Evolutionary conservation across 1,140 invertebrate species (phyloP), one percentile per base, ranked within the genome.

Genomic region (Teleogryllus occipitalis): DNA sequence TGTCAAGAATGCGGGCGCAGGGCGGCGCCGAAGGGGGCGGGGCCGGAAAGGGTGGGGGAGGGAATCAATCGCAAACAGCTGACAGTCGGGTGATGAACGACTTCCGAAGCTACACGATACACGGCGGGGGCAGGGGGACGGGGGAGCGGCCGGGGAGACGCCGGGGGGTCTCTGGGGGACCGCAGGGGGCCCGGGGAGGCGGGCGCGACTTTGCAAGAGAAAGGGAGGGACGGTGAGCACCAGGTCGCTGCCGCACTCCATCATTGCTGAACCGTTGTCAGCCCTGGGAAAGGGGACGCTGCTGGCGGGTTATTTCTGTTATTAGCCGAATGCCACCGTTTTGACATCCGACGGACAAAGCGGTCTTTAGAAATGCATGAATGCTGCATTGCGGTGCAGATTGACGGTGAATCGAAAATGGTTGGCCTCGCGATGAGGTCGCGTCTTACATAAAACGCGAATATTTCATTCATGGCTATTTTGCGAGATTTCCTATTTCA

Each of bases 51-150:
- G 54, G 10, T 2, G 0, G 54, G 54, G 54, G 18, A 65, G 54
- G 54, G 54, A 65, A 65, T 65, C 54, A 65, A 65, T 65, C 54
- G 54, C 54, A 65, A 65, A 65, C 54, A 65, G 54, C 54, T 65
- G 54, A 65, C 54, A 65, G 54, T 65, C 54, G 54, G 18, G 54
- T 65, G 54, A 65, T 65, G 54, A 65, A 65, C 54, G 54, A 65
- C 54, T 65, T 65, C 54, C 54, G 54, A 65, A 65, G 54, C 54
- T 65, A 65, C 54, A 18, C 54, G 54, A 65, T 65, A 65, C 54
- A 65, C 54, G 18, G 18, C 54, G 54, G 10, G 18, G 54, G 54
- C 0, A 0, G 7, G 54, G 10, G 2, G 54, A 7, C 0, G 18
- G 18, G 7, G 54, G 54, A 65, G 18, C 10, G 54, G 54, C 27